These are phyloP conservation scores for Choristoneura fumiferana DNA, from an alignment of 1,140 invertebrate genomes.

Conservation along the genomic window DNA sequence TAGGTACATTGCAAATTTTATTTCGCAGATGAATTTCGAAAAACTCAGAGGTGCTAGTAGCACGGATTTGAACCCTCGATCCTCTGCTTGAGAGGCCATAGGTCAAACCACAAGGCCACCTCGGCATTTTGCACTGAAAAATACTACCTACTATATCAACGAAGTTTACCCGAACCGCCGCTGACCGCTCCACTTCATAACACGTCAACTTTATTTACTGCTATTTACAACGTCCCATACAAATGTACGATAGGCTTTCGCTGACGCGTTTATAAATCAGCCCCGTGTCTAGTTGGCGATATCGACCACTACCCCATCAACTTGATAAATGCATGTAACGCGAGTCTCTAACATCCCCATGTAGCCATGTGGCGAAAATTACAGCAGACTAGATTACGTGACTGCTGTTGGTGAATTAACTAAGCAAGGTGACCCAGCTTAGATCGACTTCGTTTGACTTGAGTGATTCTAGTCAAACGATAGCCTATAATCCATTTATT, in stretches of 20 bases:
- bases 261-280: constrained; percentile 57
- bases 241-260: constrained; percentile 42
- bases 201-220: constrained; percentile 28
- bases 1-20: no score
- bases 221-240: constrained; percentile 33
- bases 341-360: constrained; percentile 47
- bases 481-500: no score
- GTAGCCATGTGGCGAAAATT: background rate
- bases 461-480: no score
- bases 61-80: no score
- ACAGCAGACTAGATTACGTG: background rate
- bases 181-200: constrained; percentile 20
- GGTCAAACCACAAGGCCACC: no score
- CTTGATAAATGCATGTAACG: constrained; percentile 61
- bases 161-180: background rate
- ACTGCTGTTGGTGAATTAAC: no score
- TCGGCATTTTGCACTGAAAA: no score
- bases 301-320: constrained; percentile 52
- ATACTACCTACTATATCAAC: background rate
- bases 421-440: no score
- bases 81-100: no score
- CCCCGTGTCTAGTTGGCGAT: constrained; percentile 31
- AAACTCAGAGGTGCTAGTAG: no score
- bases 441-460: no score
- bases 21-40: no score